These are phyloP conservation scores for Alosa alosa DNA, from an alignment of 2,113 vertebrate genomes.

Conservation along the genomic window DNA sequence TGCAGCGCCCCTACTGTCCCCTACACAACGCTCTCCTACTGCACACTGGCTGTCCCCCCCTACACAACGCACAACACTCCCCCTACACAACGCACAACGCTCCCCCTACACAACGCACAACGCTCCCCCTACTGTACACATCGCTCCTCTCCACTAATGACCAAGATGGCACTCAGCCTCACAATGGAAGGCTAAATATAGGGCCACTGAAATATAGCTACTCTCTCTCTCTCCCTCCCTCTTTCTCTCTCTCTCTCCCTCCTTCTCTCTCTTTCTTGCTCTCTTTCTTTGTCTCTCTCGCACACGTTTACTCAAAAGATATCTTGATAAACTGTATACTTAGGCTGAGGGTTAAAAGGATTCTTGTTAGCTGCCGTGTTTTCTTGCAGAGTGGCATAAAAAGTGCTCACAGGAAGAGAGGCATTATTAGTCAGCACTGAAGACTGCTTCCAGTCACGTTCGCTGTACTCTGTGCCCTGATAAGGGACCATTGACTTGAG, in stretches of 20 bases:
- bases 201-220: neutral
- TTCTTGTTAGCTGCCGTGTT: neutral
- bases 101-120: no score
- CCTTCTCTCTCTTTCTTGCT: neutral
- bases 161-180: neutral
- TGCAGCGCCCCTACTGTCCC: no score
- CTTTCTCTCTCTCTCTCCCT: neutral
- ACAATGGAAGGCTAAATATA: neutral
- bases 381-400: neutral
- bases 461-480: neutral
- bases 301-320: neutral
- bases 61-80: no score
- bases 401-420: neutral
- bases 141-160: neutral
- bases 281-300: neutral
- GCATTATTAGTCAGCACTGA: neutral
- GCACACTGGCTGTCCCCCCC: no score
- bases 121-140: no score
- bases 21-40: no score
- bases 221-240: constrained; percentile 3
- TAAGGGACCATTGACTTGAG: neutral
- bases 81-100: no score
- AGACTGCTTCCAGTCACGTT: neutral
- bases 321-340: neutral
- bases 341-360: neutral